Conservation (phyloP, 1,140 invertebrate genomes). For the Drosophila bipectinata region DNA sequence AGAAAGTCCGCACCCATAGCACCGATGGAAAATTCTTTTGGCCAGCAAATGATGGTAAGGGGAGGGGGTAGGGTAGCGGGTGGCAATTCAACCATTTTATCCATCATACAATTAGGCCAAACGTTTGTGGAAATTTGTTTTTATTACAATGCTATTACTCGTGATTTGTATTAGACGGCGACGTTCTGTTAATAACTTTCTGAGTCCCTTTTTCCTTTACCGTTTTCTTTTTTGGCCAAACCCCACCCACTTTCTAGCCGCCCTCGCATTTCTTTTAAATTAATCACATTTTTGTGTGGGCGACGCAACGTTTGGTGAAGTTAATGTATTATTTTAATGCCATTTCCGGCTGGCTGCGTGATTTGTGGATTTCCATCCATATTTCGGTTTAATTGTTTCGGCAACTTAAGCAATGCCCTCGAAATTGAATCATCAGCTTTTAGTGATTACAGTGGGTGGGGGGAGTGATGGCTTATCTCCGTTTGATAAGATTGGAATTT, state of each 20-base stretch:
- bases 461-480: constrained; percentile 12
- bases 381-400: constrained; percentile 37
- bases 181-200: constrained; percentile 36
- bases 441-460: not conserved
- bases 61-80: not conserved
- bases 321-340: constrained; percentile 80
- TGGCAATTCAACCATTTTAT: constrained; percentile 29
- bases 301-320: constrained; percentile 68
- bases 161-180: constrained; percentile 47
- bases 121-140: constrained; percentile 74
- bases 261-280: constrained; percentile 50
- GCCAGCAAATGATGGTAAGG: not conserved
- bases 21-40: constrained; percentile 21
- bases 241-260: constrained; percentile 1
- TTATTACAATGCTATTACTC: constrained; percentile 72
- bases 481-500: constrained; percentile 14
- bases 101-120: constrained; percentile 68
- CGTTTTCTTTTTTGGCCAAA: not conserved
- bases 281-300: constrained; percentile 68
- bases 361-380: constrained; percentile 50
- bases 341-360: constrained; percentile 69
- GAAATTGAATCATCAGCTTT: constrained; percentile 22
- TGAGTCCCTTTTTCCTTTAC: constrained; percentile 1
- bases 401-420: not conserved
- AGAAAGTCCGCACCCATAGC: constrained; percentile 18